Conservation (phyloP, 2,113 vertebrate species). For the Nematolebias whitei region DNA sequence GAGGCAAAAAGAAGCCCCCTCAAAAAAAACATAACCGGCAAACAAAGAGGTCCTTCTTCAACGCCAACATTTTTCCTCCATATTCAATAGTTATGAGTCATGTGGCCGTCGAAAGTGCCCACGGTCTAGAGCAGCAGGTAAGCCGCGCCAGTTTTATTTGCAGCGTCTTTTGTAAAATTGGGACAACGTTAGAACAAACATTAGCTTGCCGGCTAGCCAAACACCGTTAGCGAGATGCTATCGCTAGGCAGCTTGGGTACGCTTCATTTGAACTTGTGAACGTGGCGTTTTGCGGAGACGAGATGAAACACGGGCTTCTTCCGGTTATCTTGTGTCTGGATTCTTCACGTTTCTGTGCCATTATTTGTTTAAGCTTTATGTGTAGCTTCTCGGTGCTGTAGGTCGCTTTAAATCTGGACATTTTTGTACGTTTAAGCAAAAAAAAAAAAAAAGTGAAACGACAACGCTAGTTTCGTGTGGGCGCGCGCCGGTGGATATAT, state of each 20-base stretch:
- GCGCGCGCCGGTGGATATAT: not conserved
- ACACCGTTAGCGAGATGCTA: slow-evolving; percentile 61
- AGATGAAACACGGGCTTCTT: not conserved
- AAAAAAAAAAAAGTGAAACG: not conserved
- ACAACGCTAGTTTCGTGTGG: not conserved
- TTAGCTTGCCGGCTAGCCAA: slow-evolving; percentile 59
- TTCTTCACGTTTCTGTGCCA: not conserved
- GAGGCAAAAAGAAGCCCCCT: not conserved
- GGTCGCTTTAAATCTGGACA: rapidly evolving
- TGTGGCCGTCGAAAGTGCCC: slow-evolving; percentile 96
- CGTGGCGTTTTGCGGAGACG: not conserved
- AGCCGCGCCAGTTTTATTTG: slow-evolving; percentile 48
- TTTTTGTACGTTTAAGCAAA: not conserved
- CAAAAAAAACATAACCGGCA: slow-evolving; percentile 70
- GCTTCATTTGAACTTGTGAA: slow-evolving; percentile 2
- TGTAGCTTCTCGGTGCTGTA: rapidly evolving
- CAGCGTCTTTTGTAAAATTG: slow-evolving; percentile 1
- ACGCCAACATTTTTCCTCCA: slow-evolving; percentile 81
- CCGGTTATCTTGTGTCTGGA: too few species aligned
- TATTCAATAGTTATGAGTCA: slow-evolving; percentile 98
- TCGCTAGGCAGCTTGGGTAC: slow-evolving; percentile 50
- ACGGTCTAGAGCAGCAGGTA: slow-evolving; percentile 98
- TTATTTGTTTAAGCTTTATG: rapidly evolving
- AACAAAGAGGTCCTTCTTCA: slow-evolving; percentile 80
- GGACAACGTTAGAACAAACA: slow-evolving; percentile 17